Conservation (phyloP, 35 echinoderm and acorn worm species). For the Chiridota heheva region DNA sequence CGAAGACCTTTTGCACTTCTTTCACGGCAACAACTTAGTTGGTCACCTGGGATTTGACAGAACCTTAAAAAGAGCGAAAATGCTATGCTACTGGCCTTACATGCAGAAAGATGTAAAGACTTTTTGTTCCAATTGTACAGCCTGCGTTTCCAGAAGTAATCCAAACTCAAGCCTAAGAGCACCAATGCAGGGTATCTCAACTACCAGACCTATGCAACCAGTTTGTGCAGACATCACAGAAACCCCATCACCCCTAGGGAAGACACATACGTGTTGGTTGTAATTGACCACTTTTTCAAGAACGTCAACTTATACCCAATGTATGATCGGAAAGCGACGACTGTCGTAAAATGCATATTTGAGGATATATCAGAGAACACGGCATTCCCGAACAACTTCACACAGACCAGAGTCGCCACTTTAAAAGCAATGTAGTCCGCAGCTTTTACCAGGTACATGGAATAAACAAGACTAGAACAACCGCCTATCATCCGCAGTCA, state of each 20-base stretch:
- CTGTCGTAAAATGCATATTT: neutral
- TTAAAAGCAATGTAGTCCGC: neutral
- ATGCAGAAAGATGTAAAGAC: too few relatives aligned
- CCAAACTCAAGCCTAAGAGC: neutral
- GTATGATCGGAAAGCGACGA: slow-evolving; percentile 20
- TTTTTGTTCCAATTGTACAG: too few relatives aligned
- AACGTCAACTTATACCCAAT: slow-evolving; percentile 18
- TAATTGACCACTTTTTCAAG: slow-evolving; percentile 41
- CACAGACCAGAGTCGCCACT: slow-evolving; percentile 11
- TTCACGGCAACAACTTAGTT: neutral
- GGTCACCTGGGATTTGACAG: slow-evolving; percentile 11
- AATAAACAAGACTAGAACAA: neutral
- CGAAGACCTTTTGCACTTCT: neutral
- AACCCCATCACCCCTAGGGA: slow-evolving; percentile 10
- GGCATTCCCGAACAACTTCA: too few relatives aligned
- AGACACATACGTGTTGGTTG: slow-evolving; percentile 27
- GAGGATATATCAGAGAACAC: slow-evolving; percentile 12
- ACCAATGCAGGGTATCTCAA: too few relatives aligned
- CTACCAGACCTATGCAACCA: slow-evolving; percentile 8
- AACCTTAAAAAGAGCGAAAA: neutral
- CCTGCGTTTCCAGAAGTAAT: neutral
- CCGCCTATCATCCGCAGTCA: slow-evolving; percentile 19
- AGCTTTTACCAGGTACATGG: neutral
- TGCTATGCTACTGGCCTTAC: slow-evolving; percentile 6
- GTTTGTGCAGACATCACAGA: slow-evolving; percentile 29